These are phyloP conservation scores for Arctia plantaginis DNA, from an alignment of 2,888 invertebrate genomes.

Conservation along the genomic window DNA sequence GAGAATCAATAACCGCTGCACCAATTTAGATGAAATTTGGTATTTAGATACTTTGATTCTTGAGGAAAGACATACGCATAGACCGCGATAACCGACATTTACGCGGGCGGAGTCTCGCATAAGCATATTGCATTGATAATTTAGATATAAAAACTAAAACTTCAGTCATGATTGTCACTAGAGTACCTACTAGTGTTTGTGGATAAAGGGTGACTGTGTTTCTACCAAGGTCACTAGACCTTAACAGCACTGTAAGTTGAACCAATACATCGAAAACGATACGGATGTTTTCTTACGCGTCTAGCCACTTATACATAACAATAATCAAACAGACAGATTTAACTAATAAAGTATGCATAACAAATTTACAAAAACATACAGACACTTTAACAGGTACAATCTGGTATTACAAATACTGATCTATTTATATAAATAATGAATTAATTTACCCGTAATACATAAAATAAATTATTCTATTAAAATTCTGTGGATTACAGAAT, in stretches of 20 bases:
- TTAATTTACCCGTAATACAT: not conserved
- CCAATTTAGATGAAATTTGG: too few species aligned
- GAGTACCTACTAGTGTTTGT: not conserved
- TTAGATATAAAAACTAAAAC: too few species aligned
- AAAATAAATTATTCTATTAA: not conserved
- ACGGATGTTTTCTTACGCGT: not conserved
- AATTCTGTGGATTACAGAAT: not conserved
- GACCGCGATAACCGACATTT: too few species aligned
- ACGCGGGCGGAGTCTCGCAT: too few species aligned
- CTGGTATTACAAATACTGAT: not conserved
- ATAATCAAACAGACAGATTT: not conserved
- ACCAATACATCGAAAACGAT: not conserved
- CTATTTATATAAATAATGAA: not conserved
- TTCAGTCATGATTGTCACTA: not conserved
- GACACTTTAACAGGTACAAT: not conserved
- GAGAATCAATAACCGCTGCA: too few species aligned
- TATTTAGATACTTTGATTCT: too few species aligned
- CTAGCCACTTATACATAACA: not conserved
- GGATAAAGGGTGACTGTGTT: not conserved
- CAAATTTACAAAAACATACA: not conserved
- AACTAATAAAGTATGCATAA: not conserved
- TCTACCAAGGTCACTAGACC: not conserved
- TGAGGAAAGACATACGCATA: too few species aligned
- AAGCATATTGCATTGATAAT: too few species aligned
- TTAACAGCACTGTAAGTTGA: not conserved